Conservation (phyloP, 2,797 vertebrate species). For the Pseudochromis fuscus region DNA sequence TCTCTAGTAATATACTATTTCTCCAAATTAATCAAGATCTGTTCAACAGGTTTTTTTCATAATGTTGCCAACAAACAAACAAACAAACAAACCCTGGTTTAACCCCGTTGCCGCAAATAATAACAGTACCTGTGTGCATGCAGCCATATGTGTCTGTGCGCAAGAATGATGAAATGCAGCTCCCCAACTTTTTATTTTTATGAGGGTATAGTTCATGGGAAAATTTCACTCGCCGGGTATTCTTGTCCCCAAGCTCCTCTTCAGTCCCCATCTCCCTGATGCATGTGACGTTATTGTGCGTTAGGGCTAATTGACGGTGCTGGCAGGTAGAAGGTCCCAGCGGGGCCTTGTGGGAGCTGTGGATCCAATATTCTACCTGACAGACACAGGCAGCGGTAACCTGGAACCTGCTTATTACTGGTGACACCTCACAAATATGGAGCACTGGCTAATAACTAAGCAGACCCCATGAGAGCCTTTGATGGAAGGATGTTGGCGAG, state of each 20-base stretch:
- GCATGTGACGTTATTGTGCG: constrained; percentile 40
- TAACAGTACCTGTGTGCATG: background rate
- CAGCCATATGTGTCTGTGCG: background rate
- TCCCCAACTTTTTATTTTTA: background rate
- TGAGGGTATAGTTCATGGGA: constrained; percentile 5
- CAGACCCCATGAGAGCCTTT: constrained; percentile 59
- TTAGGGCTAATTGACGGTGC: constrained; percentile 63
- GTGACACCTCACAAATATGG: constrained; percentile 78
- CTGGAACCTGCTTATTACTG: constrained; percentile 73
- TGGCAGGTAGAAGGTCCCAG: constrained; percentile 61
- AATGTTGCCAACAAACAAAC: too few relatives aligned
- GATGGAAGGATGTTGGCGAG: constrained; percentile 51
- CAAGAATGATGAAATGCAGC: background rate
- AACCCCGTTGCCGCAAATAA: background rate
- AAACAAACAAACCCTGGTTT: background rate
- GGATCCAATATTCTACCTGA: constrained; percentile 66
- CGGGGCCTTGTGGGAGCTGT: constrained; percentile 45
- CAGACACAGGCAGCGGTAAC: constrained; percentile 61
- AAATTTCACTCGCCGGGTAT: constrained; percentile 21
- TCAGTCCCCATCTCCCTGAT: constrained; percentile 19
- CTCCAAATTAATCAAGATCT: too few relatives aligned
- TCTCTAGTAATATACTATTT: too few relatives aligned
- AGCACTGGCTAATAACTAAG: constrained; percentile 67
- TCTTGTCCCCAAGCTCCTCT: constrained; percentile 17
- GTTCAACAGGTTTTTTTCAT: background rate